These are phyloP conservation scores for Drosophila littoralis DNA, from an alignment of 1,140 invertebrate species.

Conservation along the genomic window DNA sequence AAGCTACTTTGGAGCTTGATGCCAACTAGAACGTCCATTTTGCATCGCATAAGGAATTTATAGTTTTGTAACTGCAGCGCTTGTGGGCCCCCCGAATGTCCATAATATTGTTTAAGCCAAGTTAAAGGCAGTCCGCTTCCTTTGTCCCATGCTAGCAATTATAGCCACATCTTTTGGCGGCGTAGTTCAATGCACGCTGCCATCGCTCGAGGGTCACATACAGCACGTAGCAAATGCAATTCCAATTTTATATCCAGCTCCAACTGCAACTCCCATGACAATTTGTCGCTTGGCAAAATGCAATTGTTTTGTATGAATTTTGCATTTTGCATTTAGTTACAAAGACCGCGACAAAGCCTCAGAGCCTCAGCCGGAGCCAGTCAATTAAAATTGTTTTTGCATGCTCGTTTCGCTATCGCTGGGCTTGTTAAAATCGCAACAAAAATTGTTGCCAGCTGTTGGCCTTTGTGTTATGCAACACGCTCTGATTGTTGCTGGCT, in stretches of 20 bases:
- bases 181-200: conserved; percentile 69
- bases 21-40: conserved; percentile 77
- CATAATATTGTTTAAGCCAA: conserved; percentile 18
- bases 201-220: conserved; percentile 71
- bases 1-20: conserved; percentile 25
- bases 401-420: conserved; percentile 80
- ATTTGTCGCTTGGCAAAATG: conserved; percentile 78
- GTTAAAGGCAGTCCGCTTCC: conserved; percentile 12
- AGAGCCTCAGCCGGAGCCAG: conserved; percentile 34
- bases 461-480: conserved; percentile 78
- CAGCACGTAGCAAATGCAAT: conserved; percentile 32
- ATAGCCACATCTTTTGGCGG: conserved; percentile 42
- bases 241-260: conserved; percentile 17
- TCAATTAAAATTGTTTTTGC: conserved; percentile 81
- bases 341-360: neutral
- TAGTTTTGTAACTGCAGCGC: conserved; percentile 18
- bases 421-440: conserved; percentile 76
- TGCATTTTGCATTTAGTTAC: conserved; percentile 50
- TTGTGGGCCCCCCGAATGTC: conserved; percentile 15
- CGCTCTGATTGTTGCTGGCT: conserved; percentile 77
- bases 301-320: conserved; percentile 76
- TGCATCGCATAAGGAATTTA: conserved; percentile 69
- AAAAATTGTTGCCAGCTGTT: conserved; percentile 60
- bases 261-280: conserved; percentile 74
- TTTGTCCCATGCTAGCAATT: conserved; percentile 35